These are phyloP conservation scores for Zaprionus tsacasi DNA, from an alignment of 1,140 invertebrate genomes.

Conservation along the genomic window DNA sequence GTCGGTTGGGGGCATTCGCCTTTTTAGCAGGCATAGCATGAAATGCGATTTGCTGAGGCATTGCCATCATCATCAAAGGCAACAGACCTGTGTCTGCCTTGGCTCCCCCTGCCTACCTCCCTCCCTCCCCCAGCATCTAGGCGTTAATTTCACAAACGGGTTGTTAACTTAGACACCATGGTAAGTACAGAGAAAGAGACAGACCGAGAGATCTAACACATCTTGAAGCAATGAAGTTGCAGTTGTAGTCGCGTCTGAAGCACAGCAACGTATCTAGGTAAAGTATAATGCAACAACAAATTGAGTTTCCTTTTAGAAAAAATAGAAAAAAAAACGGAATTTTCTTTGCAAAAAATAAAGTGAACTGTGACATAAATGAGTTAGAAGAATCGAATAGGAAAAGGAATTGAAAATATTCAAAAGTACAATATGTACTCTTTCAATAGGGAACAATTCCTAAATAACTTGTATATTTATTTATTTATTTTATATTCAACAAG, in stretches of 20 bases:
- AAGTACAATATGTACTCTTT: background rate
- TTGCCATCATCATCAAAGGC: conserved; percentile 58
- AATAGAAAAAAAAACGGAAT: background rate
- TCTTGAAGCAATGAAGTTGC: conserved; percentile 14
- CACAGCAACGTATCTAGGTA: conserved; percentile 35
- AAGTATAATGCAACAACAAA: conserved; percentile 52
- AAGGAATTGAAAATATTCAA: background rate
- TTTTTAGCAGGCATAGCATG: conserved; percentile 74
- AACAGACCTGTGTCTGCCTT: background rate
- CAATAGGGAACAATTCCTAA: too few relatives aligned
- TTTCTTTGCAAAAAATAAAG: background rate
- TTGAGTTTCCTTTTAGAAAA: conserved; percentile 18
- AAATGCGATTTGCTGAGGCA: conserved; percentile 69
- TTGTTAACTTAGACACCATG: conserved; percentile 31
- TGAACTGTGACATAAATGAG: background rate
- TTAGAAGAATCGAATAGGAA: background rate
- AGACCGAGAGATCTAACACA: background rate
- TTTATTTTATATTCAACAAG: too few relatives aligned
- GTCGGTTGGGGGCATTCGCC: conserved; percentile 67
- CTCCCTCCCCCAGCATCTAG: background rate
- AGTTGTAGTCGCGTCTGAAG: conserved; percentile 1
- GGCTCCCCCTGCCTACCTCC: background rate
- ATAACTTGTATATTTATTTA: too few relatives aligned
- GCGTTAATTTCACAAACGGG: conserved; percentile 63
- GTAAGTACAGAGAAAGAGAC: conserved; percentile 1